Evolutionary conservation across 2,797 vertebrate species (phyloP), one percentile per base, ranked within the genome.

Genomic region (Tapirus indicus): DNA sequence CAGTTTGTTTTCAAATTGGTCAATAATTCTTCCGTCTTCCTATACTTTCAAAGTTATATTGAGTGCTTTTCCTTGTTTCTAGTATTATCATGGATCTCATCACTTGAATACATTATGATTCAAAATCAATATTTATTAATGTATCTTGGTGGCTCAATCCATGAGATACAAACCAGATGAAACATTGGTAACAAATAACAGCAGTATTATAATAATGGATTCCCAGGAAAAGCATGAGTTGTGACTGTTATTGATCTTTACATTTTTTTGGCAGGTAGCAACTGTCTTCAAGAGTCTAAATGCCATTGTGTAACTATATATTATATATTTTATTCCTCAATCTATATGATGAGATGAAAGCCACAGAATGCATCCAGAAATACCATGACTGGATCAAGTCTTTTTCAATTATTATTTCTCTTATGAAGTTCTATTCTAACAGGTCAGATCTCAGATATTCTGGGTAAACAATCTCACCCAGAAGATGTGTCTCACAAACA

Each of bases 51-150:
- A 71, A 77, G 54, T 82, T 62, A 52, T 35, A 80, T 0, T 23
- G 32, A 47, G 38, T 93, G 62, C 71, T 91, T 35, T 85, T 69
- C 17, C 82, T 69, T 60, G 27, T 82, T 89, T 86, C 54, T 94
- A 32, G 29, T 80, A 35, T 80, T 66, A 62, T 41, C 18, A 44
- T 16, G 29, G 79, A 79, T 62, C 54, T 92, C 13, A 72, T 41
- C 35, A 14, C 29, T 12, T 92, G 74, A 90, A 89, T 60, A 90
- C 6, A 79, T 13, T 17, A 54, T 75, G 35, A 77, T 47, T 56
- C 62, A 71, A 11, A 71, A 27, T 56, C 38, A 78, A 77, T 29
- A 62, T 77, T 62, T 54, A 52, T 60, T 52, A 84, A 91, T 25
- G 68, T 74, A 29, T 72, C 29, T 71, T 72, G 44, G 72, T n/a